Conservation (phyloP, 2,888 invertebrate genomes). For the Acronicta psi region DNA sequence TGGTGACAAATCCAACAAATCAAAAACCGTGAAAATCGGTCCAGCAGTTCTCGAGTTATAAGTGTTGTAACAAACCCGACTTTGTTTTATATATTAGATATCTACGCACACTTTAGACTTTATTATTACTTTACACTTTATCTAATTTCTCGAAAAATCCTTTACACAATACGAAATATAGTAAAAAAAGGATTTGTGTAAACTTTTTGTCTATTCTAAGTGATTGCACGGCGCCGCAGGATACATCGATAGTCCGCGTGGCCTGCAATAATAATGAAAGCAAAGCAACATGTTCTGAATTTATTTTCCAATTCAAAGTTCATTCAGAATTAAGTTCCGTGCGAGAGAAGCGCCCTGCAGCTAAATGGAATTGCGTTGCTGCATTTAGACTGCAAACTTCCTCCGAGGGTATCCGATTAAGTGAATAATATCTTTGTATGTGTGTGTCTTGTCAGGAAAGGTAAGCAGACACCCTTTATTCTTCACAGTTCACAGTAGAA, state of each 20-base stretch:
- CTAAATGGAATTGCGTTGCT: constrained; percentile 79
- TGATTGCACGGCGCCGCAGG: constrained; percentile 45
- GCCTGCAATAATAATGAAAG: constrained; percentile 71
- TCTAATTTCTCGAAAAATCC: neutral
- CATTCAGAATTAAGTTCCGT: constrained; percentile 77
- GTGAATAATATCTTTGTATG: constrained; percentile 47
- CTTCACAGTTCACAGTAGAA: neutral
- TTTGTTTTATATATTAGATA: no score
- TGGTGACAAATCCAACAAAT: no score
- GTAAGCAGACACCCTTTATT: constrained; percentile 17
- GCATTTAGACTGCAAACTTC: constrained; percentile 67
- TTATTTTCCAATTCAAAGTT: constrained; percentile 81
- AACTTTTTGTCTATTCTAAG: constrained; percentile 31
- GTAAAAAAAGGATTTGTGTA: constrained; percentile 7
- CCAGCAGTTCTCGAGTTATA: no score
- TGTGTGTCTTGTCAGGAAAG: constrained; percentile 19
- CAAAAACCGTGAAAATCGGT: no score
- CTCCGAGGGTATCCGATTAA: constrained; percentile 58
- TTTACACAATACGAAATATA: constrained; percentile 1
- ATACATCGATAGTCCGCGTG: constrained; percentile 54
- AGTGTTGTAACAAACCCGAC: no score
- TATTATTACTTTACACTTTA: no score
- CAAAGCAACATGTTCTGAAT: constrained; percentile 72
- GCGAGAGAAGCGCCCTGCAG: constrained; percentile 70
- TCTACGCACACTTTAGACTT: no score